Evolutionary conservation across 2,797 vertebrate species (phyloP).

Genomic region (Myioborus miniatus): DNA sequence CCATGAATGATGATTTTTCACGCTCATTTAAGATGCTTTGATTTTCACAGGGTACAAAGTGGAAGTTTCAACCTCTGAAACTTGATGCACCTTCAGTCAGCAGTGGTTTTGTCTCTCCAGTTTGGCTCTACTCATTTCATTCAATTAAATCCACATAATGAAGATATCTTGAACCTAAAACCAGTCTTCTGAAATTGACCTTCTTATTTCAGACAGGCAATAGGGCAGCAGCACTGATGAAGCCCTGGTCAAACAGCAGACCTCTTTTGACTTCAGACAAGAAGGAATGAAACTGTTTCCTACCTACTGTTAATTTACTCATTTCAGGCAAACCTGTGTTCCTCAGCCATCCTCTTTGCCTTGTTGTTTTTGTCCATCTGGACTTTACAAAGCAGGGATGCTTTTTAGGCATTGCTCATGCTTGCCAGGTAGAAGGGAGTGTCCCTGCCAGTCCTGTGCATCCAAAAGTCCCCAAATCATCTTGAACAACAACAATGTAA

Average conservation of each 20-base stretch:
- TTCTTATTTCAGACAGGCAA: not conserved
- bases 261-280: not conserved
- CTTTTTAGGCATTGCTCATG: not conserved
- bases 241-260: not conserved
- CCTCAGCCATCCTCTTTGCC: not conserved
- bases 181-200: not conserved
- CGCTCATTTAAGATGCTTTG: not conserved
- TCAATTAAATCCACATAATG: not conserved
- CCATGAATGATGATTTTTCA: fast-evolving
- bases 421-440: not conserved
- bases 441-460: not conserved
- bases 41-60: not conserved
- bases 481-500: not conserved
- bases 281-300: not conserved
- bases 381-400: not conserved
- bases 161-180: not conserved
- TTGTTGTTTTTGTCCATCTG: not conserved
- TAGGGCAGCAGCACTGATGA: not conserved
- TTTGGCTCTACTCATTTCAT: not conserved
- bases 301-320: not conserved
- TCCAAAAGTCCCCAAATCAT: not conserved
- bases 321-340: not conserved
- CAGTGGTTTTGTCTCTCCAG: not conserved
- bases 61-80: not conserved
- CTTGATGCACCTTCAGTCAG: not conserved